Evolutionary conservation across 2,888 invertebrate species (phyloP).

Genomic region (Allacma fusca): DNA sequence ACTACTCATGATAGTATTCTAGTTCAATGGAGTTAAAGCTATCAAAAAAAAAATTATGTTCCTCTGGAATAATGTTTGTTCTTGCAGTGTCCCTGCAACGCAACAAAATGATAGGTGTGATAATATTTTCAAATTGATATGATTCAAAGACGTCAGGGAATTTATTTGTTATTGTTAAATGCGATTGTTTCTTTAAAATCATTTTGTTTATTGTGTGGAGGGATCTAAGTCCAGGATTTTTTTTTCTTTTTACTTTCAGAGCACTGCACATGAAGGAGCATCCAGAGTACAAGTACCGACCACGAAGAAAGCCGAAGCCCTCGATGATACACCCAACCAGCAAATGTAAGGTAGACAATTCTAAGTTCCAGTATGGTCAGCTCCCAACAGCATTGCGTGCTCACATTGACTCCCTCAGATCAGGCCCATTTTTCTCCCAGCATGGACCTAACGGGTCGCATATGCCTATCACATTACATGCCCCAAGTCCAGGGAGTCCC

Average conservation of each 20-base stretch:
- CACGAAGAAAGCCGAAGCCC: slow-evolving; percentile 76
- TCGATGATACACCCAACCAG: slow-evolving; percentile 54
- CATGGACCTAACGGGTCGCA: slow-evolving; percentile 12
- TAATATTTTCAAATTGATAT: neutral
- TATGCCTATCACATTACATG: slow-evolving; percentile 45
- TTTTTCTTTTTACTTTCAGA: slow-evolving; percentile 66
- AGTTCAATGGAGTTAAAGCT: slow-evolving; percentile 3
- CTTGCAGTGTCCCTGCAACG: no score
- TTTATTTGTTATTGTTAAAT: neutral
- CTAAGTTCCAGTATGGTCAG: slow-evolving; percentile 53
- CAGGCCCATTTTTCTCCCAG: slow-evolving; percentile 48
- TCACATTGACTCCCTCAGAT: slow-evolving; percentile 46
- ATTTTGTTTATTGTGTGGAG: neutral
- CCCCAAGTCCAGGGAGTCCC: slow-evolving; percentile 44
- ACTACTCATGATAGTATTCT: neutral
- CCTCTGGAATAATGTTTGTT: neutral
- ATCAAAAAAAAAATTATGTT: neutral
- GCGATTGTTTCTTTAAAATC: neutral
- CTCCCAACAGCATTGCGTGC: slow-evolving; percentile 55
- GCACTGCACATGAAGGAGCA: slow-evolving; percentile 65
- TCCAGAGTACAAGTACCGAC: slow-evolving; percentile 66
- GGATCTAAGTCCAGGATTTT: neutral
- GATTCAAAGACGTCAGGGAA: neutral
- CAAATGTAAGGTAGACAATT: slow-evolving; percentile 55
- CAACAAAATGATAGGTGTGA: neutral